Conservation (phyloP, 1,140 invertebrate genomes). For the Aphidius gifuensis region DNA sequence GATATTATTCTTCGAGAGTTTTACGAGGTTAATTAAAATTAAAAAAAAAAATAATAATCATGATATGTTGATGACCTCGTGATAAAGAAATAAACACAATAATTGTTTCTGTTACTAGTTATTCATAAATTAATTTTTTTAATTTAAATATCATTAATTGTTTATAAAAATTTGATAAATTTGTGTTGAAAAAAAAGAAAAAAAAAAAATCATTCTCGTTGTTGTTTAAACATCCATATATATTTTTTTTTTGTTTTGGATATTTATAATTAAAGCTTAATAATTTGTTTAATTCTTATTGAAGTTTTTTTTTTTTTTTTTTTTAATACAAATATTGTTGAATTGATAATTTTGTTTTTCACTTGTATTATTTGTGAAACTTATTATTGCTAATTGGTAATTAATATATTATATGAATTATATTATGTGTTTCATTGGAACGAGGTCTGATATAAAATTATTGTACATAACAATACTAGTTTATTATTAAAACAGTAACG, state of each 20-base stretch:
- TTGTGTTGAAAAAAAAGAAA: background rate
- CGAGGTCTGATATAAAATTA: slow-evolving; percentile 26
- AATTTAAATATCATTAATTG: slow-evolving; percentile 21
- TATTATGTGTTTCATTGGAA: slow-evolving; percentile 26
- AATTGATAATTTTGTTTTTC: background rate
- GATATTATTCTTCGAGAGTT: slow-evolving; percentile 18
- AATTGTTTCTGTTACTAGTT: slow-evolving; percentile 40
- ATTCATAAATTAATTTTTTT: slow-evolving; percentile 26
- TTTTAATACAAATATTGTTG: background rate
- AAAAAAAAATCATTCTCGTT: slow-evolving; percentile 18
- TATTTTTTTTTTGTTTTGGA: slow-evolving; percentile 11
- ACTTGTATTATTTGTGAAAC: slow-evolving; percentile 1
- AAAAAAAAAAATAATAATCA: slow-evolving; percentile 3
- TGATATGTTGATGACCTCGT: slow-evolving; percentile 30
- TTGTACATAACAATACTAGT: slow-evolving; percentile 37
- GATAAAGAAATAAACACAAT: slow-evolving; percentile 31
- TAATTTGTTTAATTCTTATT: slow-evolving; percentile 12
- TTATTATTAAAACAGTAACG: slow-evolving; percentile 31
- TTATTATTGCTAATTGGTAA: no score
- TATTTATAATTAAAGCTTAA: background rate
- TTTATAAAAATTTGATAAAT: slow-evolving; percentile 22
- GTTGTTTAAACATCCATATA: slow-evolving; percentile 21
- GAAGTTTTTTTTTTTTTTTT: slow-evolving; percentile 17
- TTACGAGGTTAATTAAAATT: slow-evolving; percentile 20
- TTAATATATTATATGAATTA: background rate